phyloP scores from a whole-genome alignment of 2,113 vertebrate species.

The Varanus salvator region DNA sequence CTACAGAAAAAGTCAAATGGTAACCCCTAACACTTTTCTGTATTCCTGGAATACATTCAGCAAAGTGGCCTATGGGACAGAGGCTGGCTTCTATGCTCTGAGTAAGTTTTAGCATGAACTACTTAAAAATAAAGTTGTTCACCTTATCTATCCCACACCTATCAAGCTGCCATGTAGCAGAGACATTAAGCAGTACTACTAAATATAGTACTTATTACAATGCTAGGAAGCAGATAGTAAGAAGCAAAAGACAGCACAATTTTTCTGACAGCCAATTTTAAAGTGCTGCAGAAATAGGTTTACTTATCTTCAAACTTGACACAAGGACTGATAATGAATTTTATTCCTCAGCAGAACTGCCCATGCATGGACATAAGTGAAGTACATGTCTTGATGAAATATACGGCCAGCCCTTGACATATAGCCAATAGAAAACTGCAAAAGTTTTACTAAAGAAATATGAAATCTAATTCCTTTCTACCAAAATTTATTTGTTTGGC shows the following conservation, averaged over 20 bases:
- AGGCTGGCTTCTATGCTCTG: background rate
- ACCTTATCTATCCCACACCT: constrained; percentile 31
- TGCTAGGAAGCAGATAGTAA: background rate
- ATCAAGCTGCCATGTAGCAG: constrained; percentile 20
- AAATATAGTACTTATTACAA: background rate
- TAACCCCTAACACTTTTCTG: background rate
- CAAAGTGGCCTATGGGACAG: background rate
- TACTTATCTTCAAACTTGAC: constrained; percentile 42
- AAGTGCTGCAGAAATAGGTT: constrained; percentile 36
- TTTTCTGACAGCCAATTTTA: constrained; percentile 35
- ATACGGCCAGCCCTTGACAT: background rate
- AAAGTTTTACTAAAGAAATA: background rate
- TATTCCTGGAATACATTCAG: background rate
- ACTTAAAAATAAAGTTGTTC: constrained; percentile 18
- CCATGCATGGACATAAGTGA: constrained; percentile 35
- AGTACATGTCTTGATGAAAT: background rate
- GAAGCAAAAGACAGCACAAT: constrained; percentile 24
- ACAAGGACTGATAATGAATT: constrained; percentile 12
- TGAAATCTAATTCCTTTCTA: background rate
- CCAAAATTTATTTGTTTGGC: background rate
- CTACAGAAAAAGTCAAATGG: background rate
- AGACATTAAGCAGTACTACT: background rate
- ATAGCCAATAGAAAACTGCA: background rate
- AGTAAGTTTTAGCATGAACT: background rate
- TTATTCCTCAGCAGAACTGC: background rate